phyloP scores from a whole-genome alignment of 2,888 invertebrate genomes.

The Acanthosepion esculentum region DNA sequence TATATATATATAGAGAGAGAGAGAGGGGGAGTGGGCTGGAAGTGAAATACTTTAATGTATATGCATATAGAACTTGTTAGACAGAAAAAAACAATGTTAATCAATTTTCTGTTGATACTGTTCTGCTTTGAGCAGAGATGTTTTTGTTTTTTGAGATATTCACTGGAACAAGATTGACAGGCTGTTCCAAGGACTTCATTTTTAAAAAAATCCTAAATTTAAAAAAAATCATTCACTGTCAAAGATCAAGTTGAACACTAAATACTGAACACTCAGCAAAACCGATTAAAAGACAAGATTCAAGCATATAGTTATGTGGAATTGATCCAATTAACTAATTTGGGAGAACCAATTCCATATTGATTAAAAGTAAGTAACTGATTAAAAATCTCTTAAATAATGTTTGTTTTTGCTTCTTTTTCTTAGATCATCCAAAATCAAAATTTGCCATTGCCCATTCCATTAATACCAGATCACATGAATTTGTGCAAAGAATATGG shows the following conservation, averaged over 20 bases:
- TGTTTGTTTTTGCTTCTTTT: neutral
- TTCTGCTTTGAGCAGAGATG: neutral
- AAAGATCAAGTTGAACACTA: neutral
- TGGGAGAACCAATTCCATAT: neutral
- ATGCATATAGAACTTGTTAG: too few species aligned
- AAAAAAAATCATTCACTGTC: neutral
- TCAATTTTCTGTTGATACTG: neutral
- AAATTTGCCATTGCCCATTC: neutral
- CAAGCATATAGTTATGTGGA: neutral
- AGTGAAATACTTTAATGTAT: too few species aligned
- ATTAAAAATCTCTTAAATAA: neutral
- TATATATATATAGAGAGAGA: neutral
- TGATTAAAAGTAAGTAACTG: conserved; percentile 8
- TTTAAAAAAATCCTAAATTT: neutral
- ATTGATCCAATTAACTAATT: neutral
- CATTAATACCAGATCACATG: neutral
- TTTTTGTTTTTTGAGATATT: neutral
- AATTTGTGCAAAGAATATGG: neutral
- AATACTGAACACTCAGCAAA: neutral
- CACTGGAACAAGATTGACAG: neutral
- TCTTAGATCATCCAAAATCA: neutral
- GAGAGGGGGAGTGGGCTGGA: too few species aligned
- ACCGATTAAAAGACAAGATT: neutral
- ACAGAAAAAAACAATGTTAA: too few species aligned
- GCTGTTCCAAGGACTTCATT: neutral